Conservation (phyloP, 2,113 vertebrate species). For the Laticauda colubrina region DNA sequence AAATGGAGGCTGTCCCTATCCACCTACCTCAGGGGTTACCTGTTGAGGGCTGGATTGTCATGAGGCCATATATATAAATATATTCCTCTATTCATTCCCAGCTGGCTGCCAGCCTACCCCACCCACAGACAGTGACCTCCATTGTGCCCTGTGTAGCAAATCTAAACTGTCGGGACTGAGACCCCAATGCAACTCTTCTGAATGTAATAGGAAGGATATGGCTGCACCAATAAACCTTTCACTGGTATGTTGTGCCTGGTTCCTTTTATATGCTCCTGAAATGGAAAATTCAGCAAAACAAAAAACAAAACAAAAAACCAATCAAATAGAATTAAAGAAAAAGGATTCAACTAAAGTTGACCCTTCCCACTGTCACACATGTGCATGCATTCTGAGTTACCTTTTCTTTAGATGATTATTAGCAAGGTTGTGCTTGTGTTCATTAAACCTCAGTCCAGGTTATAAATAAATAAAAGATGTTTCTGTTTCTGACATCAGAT, state of each 20-base stretch:
- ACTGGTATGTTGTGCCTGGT: conserved; percentile 20
- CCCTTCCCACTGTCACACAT: not conserved
- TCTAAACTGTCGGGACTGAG: conserved; percentile 40
- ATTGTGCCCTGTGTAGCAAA: conserved; percentile 58
- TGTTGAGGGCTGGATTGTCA: conserved; percentile 19
- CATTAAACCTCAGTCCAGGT: not conserved
- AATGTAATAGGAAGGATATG: conserved; percentile 61
- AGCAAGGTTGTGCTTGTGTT: not conserved
- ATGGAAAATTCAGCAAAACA: not conserved
- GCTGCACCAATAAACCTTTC: conserved; percentile 64
- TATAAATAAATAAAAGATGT: not conserved
- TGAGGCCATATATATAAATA: conserved; percentile 2
- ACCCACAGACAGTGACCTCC: conserved; percentile 34
- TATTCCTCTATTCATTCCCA: conserved; percentile 24
- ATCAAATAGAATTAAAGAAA: not conserved
- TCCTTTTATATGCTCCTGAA: not conserved
- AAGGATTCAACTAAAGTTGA: not conserved
- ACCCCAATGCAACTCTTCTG: conserved; percentile 51
- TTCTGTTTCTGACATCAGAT: not conserved
- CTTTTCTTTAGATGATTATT: not conserved
- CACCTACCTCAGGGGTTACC: conserved; percentile 33
- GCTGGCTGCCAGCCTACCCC: conserved; percentile 45
- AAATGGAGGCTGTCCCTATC: conserved; percentile 24
- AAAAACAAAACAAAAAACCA: not conserved
- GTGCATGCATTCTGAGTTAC: not conserved